Conservation (phyloP, 2,113 vertebrate genomes). For the Dasyornis broadbenti region DNA sequence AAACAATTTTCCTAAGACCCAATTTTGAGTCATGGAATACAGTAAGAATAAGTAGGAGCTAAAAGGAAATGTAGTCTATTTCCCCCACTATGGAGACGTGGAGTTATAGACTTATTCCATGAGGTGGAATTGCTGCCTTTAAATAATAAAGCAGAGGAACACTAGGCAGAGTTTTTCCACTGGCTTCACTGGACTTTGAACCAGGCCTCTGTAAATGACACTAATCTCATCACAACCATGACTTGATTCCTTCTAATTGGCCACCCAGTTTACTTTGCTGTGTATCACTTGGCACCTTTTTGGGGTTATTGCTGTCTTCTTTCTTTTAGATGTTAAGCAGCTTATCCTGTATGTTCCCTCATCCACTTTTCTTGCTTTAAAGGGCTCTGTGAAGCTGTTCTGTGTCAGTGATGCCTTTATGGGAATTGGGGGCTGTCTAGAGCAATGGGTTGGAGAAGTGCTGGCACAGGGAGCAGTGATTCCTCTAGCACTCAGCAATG, state of each 20-base stretch:
- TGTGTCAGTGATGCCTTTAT: neutral
- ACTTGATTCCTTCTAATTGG: constrained; percentile 53
- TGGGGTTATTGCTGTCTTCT: neutral
- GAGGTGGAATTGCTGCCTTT: neutral
- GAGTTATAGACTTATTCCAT: neutral
- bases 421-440: neutral
- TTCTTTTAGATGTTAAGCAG: constrained; percentile 12
- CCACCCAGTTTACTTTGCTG: constrained; percentile 21
- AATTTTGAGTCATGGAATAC: neutral
- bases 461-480: neutral
- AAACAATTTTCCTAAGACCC: neutral
- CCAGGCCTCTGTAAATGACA: neutral
- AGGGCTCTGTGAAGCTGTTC: neutral
- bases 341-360: neutral
- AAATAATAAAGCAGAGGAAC: neutral
- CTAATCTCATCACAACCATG: constrained; percentile 27
- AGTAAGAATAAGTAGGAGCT: neutral
- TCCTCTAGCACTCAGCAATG: neutral
- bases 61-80: neutral
- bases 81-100: neutral
- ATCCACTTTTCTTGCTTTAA: neutral
- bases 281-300: neutral
- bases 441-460: neutral
- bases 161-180: neutral
- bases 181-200: neutral